Conservation (phyloP, 2,113 vertebrate genomes). For the Planiliza haematocheilus region DNA sequence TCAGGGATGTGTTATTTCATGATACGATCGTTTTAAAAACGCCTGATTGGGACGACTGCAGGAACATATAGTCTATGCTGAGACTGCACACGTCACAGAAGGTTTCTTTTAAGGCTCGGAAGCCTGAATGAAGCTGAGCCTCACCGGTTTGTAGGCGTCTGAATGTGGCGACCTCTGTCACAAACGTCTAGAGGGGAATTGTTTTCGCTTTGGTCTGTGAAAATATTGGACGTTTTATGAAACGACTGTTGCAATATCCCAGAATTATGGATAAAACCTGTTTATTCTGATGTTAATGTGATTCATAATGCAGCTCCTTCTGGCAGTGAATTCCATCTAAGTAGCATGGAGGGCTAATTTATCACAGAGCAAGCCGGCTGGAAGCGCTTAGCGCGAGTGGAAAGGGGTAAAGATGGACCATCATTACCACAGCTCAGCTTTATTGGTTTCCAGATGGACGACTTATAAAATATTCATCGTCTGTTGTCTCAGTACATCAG, state of each 20-base stretch:
- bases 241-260: not conserved
- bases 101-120: no score
- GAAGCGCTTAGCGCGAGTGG: slow-evolving; percentile 14
- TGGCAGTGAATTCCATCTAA: slow-evolving; percentile 24
- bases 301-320: slow-evolving; percentile 24
- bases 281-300: slow-evolving; percentile 16
- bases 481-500: slow-evolving; percentile 61
- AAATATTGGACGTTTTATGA: not conserved
- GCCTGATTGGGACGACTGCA: no score
- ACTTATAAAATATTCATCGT: slow-evolving; percentile 71
- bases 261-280: not conserved
- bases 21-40: no score
- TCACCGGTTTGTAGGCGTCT: no score
- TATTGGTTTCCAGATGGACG: slow-evolving; percentile 70
- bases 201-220: no score
- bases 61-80: no score
- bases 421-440: slow-evolving; percentile 50
- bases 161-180: no score
- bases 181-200: no score
- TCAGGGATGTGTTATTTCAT: no score
- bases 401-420: slow-evolving; percentile 33
- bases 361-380: slow-evolving; percentile 3
- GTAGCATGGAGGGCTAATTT: slow-evolving; percentile 39
- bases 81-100: no score
- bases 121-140: no score